Evolutionary conservation across 2,888 invertebrate species (phyloP).

Genomic region (Tipula vernalis): DNA sequence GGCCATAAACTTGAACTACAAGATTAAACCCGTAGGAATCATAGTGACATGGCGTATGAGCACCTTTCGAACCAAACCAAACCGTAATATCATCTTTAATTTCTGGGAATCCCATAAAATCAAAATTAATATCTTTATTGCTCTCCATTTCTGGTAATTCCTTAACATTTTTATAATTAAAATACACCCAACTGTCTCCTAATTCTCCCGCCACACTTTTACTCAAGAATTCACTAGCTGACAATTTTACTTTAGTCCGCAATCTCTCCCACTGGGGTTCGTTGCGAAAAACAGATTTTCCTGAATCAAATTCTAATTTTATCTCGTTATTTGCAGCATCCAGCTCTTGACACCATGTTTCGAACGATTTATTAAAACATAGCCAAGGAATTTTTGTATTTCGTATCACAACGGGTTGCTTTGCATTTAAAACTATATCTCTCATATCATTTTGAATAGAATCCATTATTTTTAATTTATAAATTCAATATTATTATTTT

Average conservation of each 20-base stretch:
- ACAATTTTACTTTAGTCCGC: conserved; percentile 45
- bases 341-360: conserved; percentile 25
- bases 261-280: conserved; percentile 71
- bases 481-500: neutral
- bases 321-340: neutral
- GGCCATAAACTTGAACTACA: conserved; percentile 78
- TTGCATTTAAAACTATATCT: conserved; percentile 29
- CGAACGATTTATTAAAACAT: conserved; percentile 24
- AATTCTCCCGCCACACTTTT: conserved; percentile 40
- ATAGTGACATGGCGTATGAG: conserved; percentile 88
- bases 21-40: conserved; percentile 93
- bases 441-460: neutral
- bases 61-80: conserved; percentile 78
- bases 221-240: conserved; percentile 49
- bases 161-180: conserved; percentile 26
- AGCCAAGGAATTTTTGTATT: conserved; percentile 25
- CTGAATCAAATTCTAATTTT: conserved; percentile 23
- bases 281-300: conserved; percentile 23
- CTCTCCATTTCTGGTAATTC: conserved; percentile 23
- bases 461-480: neutral
- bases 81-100: conserved; percentile 58
- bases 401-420: conserved; percentile 26
- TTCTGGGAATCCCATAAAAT: conserved; percentile 56
- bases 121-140: conserved; percentile 45
- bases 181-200: conserved; percentile 24